Evolutionary conservation across 2,888 invertebrate species (phyloP), one percentile per base, ranked within the genome.

Genomic region (Ornithoptera alexandrae): DNA sequence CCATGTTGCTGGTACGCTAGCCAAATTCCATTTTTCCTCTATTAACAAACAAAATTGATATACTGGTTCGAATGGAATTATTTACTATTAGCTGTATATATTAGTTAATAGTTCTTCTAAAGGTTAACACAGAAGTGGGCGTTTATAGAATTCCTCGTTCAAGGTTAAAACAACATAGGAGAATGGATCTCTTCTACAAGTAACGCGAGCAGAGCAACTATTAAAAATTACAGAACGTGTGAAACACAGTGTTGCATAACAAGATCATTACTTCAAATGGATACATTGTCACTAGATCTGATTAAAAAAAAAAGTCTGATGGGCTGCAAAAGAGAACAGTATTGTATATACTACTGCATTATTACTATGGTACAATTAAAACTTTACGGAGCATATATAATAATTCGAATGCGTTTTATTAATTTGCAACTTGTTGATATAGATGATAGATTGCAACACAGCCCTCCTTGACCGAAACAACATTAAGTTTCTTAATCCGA

Each of bases 41-140:
- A 39, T 8, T 39, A 39, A 39, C 10, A 10, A 10, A 39, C 10
- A 39, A 8, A 10, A 39, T 39, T 10, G 39, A 5, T 8, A 10
- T 39, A 39, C 8, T 39, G 39, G 39, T 8, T 10, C 10, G 8
- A 39, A 10, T 10, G 8, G 7, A 10, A 39, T 8, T 1, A 39
- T 39, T 39, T 39, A 39, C 39, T 30, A 30, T 30, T 30, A 30
- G 30, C 7, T 1, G 10, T 39, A 69, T 75, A 76, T 42, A 53
- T 73, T 78, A 72, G 78, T 74, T 78, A 77, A 71, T 68, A 76
- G 75, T 74, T 80, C 80, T 80, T 82, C 82, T 81, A 82, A 79
- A 79, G 75, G 81, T 82, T 83, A 88, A 87, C 81, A 86, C 75
- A 84, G 89, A 88, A 81, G 88, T 82, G 85, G 82, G 80, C 78